Evolutionary conservation across 2,797 vertebrate genomes (phyloP), one percentile per base, ranked within the genome.

Genomic region (Catostomus latipinnis): DNA sequence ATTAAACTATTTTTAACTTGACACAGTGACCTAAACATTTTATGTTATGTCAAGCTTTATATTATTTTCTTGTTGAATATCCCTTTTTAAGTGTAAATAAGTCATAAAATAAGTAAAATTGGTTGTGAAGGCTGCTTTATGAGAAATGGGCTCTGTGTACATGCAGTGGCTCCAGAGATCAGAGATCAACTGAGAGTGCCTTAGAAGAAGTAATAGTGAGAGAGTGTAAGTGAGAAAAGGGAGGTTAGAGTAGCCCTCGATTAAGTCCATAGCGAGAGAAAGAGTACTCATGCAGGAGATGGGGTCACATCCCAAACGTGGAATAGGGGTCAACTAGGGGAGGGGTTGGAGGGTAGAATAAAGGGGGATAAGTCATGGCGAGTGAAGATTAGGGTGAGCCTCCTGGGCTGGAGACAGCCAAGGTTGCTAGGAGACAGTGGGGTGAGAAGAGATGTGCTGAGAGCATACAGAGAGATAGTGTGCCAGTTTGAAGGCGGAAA

Each of bases 351-450:
- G 87, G 83, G 68, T 76, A 69, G 76, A 83, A 82, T 71, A 82
- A 84, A 89, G 80, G 88, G 85, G 87, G 77, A 85, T 84, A 81
- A 82, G 85, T 82, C 85, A 76, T 71, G 68, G 82, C 48, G 77
- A 83, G 73, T 48, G 87, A 86, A 90, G 88, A 90, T 88, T 82
- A 86, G 84, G 88, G 87, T 88, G 87, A 83, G 84, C 78, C 86
- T 86, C 84, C 79, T 84, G 85, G 85, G 80, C 77, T 45, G 88
- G 86, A 93, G 91, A 89, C 89, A 85, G 86, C 87, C 79, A 76
- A 78, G 87, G 93, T 93, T 93, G 92, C 91, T 94, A 93, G 90
- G 92, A 93, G 88, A 94, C 92, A 50, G 83, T 65, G 81, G 73
- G 81, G 82, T 84, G 88, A 87, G 82, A 91, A 81, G 81, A 87